These are phyloP conservation scores for Nycticorax nycticorax DNA, from an alignment of 2,113 vertebrate genomes.

Conservation along the genomic window DNA sequence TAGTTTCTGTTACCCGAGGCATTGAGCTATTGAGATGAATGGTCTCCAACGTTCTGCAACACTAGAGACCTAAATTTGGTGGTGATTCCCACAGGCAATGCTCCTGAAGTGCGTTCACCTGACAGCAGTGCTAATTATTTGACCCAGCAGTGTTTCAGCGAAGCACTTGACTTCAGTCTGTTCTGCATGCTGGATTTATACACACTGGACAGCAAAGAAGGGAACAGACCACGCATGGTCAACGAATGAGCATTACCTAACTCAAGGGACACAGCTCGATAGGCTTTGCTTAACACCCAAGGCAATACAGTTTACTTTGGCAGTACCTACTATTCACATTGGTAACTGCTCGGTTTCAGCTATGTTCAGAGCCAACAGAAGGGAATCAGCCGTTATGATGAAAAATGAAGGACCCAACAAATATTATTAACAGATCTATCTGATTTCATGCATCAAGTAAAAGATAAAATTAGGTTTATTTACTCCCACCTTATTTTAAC, in stretches of 20 bases:
- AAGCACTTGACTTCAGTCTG: neutral
- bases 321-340: neutral
- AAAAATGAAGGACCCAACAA: neutral
- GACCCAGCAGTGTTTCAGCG: neutral
- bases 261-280: neutral
- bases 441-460: neutral
- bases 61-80: fast-evolving
- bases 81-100: neutral
- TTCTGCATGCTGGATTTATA: neutral
- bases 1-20: neutral
- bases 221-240: fast-evolving
- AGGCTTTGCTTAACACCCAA: neutral
- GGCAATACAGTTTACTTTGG: neutral
- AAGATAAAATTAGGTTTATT: neutral
- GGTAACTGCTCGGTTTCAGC: neutral
- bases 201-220: neutral
- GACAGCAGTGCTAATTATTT: neutral
- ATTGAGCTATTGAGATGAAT: fast-evolving
- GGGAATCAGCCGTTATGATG: neutral
- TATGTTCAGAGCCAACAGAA: neutral
- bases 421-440: neutral
- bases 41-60: fast-evolving
- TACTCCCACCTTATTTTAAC: neutral
- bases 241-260: neutral
- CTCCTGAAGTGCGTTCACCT: neutral